Evolutionary conservation across 2,113 vertebrate species (phyloP), one percentile per base, ranked within the genome.

Genomic region (Herpetotheres cachinnans): DNA sequence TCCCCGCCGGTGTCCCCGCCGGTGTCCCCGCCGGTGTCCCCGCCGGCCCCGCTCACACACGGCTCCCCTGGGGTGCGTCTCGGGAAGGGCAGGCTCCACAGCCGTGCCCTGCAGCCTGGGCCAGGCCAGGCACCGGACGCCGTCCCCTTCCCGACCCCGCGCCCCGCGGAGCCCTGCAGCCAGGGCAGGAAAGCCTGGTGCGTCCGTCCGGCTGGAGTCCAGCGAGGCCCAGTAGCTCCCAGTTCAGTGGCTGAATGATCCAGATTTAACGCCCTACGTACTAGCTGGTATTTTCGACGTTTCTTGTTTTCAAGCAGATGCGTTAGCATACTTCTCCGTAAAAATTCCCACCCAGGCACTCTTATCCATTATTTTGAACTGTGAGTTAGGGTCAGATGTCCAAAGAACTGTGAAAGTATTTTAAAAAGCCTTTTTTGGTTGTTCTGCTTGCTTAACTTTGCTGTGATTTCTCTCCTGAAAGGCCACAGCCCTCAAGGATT

Each of bases 81-180:
- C 34, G 4, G 63, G 10, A 32, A 21, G 32, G 22, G 27, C 80
- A 4, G 52, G 21, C 42, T 26, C 56, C 34, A 3, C 40, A 38
- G 40, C 17, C 32, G 1, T 24, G 63, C 2, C 9, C 40, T 13
- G 15, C 46, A 20, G 63, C 59, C 52, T 2, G 44, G 21, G 44
- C 42, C 27, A 7, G 10, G 58, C 10, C 21, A 7, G 89, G 16
- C 24, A 4, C 2, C 61, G 0, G n/a, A 5, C 5, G 7, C 49
- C 67, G 18, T 30, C 50, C 18, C 63, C 49, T 27, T 29, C 24
- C 84, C 13, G 1, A n/a, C 72, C 16, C 36, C 34, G 3, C 3
- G 2, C 2, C 6, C 24, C 12, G 0, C 2, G 0, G 20, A 67
- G 47, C 27, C 25, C 44, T 6, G 10, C 36, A 26, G 79, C n/a